phyloP scores from a whole-genome alignment of 2,888 invertebrate species.

The Cepaea hortensis region DNA sequence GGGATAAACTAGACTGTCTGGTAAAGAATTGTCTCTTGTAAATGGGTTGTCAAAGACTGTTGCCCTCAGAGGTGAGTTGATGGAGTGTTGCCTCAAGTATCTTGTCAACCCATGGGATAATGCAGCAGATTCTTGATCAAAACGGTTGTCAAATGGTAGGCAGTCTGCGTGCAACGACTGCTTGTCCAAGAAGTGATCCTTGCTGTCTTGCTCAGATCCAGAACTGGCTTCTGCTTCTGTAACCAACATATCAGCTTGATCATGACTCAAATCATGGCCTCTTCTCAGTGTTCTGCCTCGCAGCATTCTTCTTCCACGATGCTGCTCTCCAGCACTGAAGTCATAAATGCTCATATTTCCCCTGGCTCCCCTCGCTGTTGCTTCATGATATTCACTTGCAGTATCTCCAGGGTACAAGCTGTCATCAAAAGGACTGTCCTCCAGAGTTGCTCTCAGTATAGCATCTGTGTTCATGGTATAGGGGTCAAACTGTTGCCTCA shows the following conservation, averaged over 20 bases:
- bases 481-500: neutral
- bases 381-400: slow-evolving; percentile 2
- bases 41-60: slow-evolving; percentile 20
- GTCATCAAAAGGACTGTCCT: slow-evolving; percentile 22
- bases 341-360: slow-evolving; percentile 31
- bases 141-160: neutral
- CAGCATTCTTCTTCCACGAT: neutral
- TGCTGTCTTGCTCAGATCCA: neutral
- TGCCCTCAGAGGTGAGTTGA: neutral
- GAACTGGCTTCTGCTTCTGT: neutral
- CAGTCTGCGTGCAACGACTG: neutral
- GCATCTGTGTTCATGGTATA: neutral
- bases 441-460: slow-evolving; percentile 3
- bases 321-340: neutral
- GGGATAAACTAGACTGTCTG: slow-evolving; percentile 29
- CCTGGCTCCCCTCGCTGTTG: neutral
- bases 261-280: neutral
- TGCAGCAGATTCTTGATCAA: neutral
- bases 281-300: neutral
- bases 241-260: neutral
- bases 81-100: slow-evolving; percentile 21
- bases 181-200: neutral
- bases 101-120: slow-evolving; percentile 14
- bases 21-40: neutral
- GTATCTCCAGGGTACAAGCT: neutral